Conservation (phyloP, 2,797 vertebrate species). For the Myripristis murdjan region DNA sequence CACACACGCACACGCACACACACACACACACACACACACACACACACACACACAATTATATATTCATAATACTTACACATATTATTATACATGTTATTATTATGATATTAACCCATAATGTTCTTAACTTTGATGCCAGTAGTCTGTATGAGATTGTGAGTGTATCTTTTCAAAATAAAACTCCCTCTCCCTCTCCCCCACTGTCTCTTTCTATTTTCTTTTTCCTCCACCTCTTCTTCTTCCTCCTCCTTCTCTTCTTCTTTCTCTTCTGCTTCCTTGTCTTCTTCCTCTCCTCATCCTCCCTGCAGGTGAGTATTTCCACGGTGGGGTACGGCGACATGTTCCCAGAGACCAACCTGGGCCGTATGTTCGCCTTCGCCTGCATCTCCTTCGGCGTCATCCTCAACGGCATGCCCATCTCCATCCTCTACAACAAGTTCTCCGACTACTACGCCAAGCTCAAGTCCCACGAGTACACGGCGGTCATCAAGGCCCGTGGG, state of each 20-base stretch:
- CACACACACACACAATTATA: no score
- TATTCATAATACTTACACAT: neutral
- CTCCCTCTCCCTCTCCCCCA: no score
- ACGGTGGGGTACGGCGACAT: conserved; percentile 97
- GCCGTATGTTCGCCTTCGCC: conserved; percentile 93
- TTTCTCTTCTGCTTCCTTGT: no score
- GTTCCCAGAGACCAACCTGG: conserved; percentile 94
- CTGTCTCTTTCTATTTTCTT: no score
- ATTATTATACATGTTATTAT: no score
- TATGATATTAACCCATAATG: no score
- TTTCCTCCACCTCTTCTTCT: no score
- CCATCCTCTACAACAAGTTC: conserved; percentile 98
- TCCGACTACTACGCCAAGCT: conserved; percentile 97
- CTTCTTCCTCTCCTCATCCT: conserved; percentile 11
- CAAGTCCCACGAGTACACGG: conserved; percentile 94
- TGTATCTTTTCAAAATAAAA: no score
- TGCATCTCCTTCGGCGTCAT: conserved; percentile 98
- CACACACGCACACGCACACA: no score
- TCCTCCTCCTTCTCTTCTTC: neutral
- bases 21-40: no score
- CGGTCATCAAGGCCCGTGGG: conserved; percentile 88
- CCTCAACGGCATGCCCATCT: conserved; percentile 97
- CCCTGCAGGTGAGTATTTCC: conserved; percentile 93
- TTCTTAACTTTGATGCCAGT: no score
- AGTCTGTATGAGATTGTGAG: no score